These are phyloP conservation scores for Wiebesia pumilae DNA, from an alignment of 1,140 invertebrate genomes.

Conservation along the genomic window DNA sequence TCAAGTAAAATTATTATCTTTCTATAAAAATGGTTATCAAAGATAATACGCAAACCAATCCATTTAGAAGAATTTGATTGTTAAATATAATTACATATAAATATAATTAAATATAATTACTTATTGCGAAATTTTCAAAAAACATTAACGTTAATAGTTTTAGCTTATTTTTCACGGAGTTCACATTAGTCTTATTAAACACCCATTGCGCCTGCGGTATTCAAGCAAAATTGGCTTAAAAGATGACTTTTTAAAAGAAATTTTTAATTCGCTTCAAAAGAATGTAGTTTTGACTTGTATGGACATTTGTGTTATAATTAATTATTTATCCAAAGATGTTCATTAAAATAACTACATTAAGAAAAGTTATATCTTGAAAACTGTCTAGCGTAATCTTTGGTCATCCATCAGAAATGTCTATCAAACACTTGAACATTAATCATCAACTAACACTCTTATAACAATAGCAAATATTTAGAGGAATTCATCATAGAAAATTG, in stretches of 20 bases:
- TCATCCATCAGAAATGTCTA: constrained; percentile 42
- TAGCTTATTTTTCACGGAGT: constrained; percentile 5
- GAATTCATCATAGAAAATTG: constrained; percentile 33
- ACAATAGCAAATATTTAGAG: constrained; percentile 18
- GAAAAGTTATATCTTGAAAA: constrained; percentile 31
- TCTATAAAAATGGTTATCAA: constrained; percentile 28
- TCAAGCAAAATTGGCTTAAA: constrained; percentile 22
- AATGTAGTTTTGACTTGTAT: constrained; percentile 24
- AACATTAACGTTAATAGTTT: constrained; percentile 11
- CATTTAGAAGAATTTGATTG: constrained; percentile 41
- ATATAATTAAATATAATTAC: neutral
- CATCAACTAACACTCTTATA: constrained; percentile 23
- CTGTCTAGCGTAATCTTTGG: constrained; percentile 50
- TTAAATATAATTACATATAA: constrained; percentile 41
- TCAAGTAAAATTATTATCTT: constrained; percentile 11
- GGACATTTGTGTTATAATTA: neutral
- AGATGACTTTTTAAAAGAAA: constrained; percentile 6
- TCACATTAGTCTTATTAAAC: neutral
- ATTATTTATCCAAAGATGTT: constrained; percentile 26
- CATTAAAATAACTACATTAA: constrained; percentile 47
- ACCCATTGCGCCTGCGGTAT: neutral
- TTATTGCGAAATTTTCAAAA: constrained; percentile 18
- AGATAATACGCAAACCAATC: constrained; percentile 20
- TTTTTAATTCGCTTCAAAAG: constrained; percentile 8
- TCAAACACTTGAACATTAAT: constrained; percentile 33